These are phyloP conservation scores for Eustalomyia histrio DNA, from an alignment of 2,888 invertebrate species.

Conservation along the genomic window DNA sequence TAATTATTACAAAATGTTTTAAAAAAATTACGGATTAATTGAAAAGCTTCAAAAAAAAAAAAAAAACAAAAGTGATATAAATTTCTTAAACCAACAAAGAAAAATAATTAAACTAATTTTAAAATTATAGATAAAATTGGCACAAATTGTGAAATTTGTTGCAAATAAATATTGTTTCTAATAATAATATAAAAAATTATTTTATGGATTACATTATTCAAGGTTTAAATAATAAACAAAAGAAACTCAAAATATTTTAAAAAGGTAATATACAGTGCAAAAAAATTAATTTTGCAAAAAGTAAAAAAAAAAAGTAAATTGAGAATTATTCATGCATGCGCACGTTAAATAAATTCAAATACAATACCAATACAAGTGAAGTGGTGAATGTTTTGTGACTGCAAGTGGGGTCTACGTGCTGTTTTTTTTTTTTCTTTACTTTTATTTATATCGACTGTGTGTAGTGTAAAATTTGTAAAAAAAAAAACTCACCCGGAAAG, in stretches of 20 bases:
- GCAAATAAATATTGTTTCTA: neutral
- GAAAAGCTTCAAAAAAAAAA: too few species aligned
- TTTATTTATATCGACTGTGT: neutral
- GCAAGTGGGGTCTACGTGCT: slow-evolving; percentile 18
- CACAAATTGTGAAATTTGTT: too few species aligned
- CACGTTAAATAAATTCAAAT: slow-evolving; percentile 8
- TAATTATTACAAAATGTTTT: neutral
- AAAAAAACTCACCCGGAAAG: too few species aligned
- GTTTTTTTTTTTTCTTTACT: neutral
- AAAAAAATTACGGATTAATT: neutral
- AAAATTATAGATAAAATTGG: too few species aligned
- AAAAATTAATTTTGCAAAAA: slow-evolving; percentile 32
- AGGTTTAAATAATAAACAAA: slow-evolving; percentile 22
- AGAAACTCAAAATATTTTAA: slow-evolving; percentile 13
- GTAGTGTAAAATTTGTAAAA: slow-evolving; percentile 4
- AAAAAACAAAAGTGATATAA: too few species aligned
- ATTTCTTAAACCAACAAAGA: neutral
- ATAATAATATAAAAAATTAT: neutral
- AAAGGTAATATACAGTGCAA: neutral
- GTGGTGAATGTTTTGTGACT: slow-evolving; percentile 2
- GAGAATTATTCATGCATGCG: slow-evolving; percentile 46
- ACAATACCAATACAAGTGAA: neutral
- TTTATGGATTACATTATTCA: neutral
- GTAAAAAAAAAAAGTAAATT: slow-evolving; percentile 10
- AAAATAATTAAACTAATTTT: neutral